Conservation (phyloP, 1,140 invertebrate species). For the Rhopalosiphum padi region DNA sequence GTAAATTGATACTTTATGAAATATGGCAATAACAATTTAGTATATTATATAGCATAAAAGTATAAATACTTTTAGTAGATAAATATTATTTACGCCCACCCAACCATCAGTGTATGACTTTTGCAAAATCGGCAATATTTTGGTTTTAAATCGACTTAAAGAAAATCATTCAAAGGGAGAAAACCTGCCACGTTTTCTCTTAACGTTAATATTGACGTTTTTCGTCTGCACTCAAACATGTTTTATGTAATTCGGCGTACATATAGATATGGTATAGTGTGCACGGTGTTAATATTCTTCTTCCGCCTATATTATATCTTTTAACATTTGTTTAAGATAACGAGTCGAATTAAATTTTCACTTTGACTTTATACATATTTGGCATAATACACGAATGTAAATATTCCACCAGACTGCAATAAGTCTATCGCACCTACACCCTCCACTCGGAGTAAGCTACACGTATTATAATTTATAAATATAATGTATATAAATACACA, state of each 20-base stretch:
- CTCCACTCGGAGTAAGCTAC: neutral
- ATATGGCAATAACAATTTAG: no score
- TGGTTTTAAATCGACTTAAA: neutral
- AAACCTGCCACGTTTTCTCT: neutral
- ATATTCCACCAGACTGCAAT: neutral
- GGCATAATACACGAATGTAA: neutral
- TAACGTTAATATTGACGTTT: neutral
- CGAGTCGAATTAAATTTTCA: neutral
- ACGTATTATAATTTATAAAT: neutral
- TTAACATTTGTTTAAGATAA: neutral
- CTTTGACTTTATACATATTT: neutral
- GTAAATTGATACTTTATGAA: no score
- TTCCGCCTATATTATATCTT: neutral
- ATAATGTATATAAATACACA: neutral
- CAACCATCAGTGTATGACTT: neutral
- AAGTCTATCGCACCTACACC: neutral
- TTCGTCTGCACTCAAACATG: neutral
- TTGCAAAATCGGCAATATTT: neutral
- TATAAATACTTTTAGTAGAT: no score
- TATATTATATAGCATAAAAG: no score
- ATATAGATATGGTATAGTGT: no score
- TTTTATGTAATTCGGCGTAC: neutral
- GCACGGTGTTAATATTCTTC: neutral
- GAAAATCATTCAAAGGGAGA: neutral
- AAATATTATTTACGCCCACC: no score